These are phyloP conservation scores for Psittacula cyanocephala DNA, from an alignment of 2,113 vertebrate genomes.

Conservation along the genomic window DNA sequence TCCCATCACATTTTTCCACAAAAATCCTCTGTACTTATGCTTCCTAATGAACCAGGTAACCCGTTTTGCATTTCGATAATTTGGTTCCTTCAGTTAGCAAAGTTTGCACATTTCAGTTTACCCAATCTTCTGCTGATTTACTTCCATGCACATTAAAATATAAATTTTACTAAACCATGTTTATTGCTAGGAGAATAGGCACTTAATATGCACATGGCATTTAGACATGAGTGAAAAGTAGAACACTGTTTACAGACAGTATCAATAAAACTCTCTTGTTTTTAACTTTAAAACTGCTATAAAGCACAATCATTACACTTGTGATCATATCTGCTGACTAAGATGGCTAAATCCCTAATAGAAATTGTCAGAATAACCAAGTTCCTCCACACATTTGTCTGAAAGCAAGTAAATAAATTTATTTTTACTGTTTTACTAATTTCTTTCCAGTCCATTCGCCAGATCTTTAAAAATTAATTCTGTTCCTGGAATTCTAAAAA, in stretches of 20 bases:
- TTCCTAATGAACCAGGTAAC: conserved; percentile 72
- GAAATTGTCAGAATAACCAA: background rate
- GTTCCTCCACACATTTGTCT: background rate
- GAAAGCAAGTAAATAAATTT: background rate
- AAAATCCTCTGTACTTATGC: conserved; percentile 38
- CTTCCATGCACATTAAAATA: conserved; percentile 29
- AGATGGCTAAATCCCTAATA: background rate
- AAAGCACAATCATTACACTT: background rate
- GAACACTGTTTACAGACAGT: background rate
- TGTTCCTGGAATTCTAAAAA: background rate
- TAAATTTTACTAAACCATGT: background rate
- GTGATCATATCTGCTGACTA: background rate
- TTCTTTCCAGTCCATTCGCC: background rate
- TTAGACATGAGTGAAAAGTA: background rate
- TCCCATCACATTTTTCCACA: conserved; percentile 41
- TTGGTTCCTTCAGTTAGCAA: conserved; percentile 38
- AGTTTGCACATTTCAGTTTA: conserved; percentile 53
- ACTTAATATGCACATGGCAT: conserved; percentile 42
- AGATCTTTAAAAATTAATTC: background rate
- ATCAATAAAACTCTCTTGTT: background rate
- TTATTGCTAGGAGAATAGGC: background rate
- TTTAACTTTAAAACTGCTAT: background rate
- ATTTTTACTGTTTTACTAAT: background rate
- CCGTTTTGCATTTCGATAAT: conserved; percentile 56
- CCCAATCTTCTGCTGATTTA: conserved; percentile 55